phyloP scores from a whole-genome alignment of 1,140 invertebrate genomes.

The Lerema accius region DNA sequence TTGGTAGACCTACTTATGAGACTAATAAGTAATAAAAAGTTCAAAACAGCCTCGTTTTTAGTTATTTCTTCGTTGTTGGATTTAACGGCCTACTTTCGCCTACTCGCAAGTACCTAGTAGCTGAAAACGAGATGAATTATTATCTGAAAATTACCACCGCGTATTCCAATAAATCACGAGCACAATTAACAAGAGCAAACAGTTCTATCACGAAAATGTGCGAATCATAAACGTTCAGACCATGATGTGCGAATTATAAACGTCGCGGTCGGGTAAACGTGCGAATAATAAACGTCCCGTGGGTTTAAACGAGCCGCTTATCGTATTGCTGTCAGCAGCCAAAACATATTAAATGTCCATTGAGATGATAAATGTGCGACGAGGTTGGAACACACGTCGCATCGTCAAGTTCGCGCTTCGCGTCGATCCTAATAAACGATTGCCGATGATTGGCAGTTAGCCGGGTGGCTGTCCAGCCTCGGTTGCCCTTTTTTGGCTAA shows the following conservation, averaged over 20 bases:
- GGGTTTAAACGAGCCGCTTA: conserved; percentile 52
- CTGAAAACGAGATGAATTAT: conserved; percentile 24
- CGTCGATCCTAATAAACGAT: conserved; percentile 72
- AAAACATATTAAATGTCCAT: conserved; percentile 76
- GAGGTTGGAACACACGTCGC: conserved; percentile 53
- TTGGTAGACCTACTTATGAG: too few relatives aligned
- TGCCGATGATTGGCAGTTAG: conserved; percentile 64
- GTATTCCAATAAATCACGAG: conserved; percentile 44
- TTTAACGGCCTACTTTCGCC: too few relatives aligned
- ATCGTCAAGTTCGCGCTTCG: conserved; percentile 36
- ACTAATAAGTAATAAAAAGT: too few relatives aligned
- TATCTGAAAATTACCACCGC: conserved; percentile 35
- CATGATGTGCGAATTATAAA: conserved; percentile 48
- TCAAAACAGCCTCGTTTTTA: too few relatives aligned
- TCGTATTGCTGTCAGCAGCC: conserved; percentile 62
- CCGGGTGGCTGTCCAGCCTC: conserved; percentile 41
- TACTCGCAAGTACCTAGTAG: too few relatives aligned
- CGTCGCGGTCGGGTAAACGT: conserved; percentile 18
- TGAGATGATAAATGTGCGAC: conserved; percentile 70
- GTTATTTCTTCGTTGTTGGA: too few relatives aligned
- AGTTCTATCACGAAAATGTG: too few relatives aligned
- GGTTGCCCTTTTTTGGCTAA: conserved; percentile 46
- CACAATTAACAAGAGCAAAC: conserved; percentile 8
- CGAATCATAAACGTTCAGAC: conserved; percentile 27
- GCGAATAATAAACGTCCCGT: conserved; percentile 47